Evolutionary conservation across 2,113 vertebrate species (phyloP).

Genomic region (Petroica traversi): DNA sequence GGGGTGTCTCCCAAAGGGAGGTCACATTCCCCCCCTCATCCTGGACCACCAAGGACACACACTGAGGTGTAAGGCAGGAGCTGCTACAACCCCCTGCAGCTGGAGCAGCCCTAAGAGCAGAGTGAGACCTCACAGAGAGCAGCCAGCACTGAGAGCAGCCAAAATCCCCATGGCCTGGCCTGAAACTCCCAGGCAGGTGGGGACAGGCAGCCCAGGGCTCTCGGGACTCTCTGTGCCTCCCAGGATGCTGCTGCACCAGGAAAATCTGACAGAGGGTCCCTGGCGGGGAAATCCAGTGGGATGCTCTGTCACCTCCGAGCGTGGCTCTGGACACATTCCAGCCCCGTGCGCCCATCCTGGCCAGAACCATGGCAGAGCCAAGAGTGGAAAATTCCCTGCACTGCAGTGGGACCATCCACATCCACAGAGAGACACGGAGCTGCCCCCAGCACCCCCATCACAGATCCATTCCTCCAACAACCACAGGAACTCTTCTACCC

Average conservation of each 20-base stretch:
- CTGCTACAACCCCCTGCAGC: not conserved
- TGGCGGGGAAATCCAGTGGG: not conserved
- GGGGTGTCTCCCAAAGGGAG: not conserved
- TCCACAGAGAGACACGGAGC: not conserved
- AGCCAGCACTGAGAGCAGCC: too few species aligned
- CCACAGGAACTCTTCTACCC: not conserved
- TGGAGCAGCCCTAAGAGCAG: not conserved
- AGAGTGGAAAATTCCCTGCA: not conserved
- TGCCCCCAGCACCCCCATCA: not conserved
- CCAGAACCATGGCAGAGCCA: not conserved
- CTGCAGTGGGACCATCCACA: fast-evolving
- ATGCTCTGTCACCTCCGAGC: not conserved
- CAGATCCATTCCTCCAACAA: not conserved
- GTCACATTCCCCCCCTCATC: not conserved
- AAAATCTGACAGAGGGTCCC: not conserved
- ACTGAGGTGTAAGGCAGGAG: not conserved
- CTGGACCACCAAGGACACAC: not conserved
- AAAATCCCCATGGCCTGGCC: not conserved
- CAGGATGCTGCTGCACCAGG: fast-evolving
- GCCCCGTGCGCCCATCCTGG: not conserved
- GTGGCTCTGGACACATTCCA: not conserved
- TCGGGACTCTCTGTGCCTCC: not conserved
- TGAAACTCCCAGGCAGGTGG: not conserved
- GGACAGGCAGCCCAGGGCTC: not conserved
- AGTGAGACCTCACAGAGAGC: not conserved